Conservation (phyloP, 1,140 invertebrate genomes). For the Ladona fulva region DNA sequence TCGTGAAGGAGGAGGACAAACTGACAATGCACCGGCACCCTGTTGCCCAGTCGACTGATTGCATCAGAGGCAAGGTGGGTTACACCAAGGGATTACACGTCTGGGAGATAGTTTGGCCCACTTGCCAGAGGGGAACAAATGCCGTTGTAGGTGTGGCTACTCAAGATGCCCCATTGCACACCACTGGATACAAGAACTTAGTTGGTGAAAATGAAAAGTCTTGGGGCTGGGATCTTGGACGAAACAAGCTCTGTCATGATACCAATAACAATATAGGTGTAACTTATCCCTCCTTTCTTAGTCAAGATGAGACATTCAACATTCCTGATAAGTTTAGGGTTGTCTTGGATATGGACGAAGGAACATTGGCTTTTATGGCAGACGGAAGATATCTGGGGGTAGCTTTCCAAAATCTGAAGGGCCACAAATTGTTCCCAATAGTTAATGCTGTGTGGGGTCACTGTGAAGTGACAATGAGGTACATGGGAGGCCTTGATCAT, state of each 20-base stretch:
- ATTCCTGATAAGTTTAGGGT: slow-evolving; percentile 97
- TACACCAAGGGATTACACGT: slow-evolving; percentile 95
- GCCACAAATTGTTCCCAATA: slow-evolving; percentile 94
- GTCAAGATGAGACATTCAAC: slow-evolving; percentile 93
- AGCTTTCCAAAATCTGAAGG: slow-evolving; percentile 92
- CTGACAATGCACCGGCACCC: slow-evolving; percentile 98
- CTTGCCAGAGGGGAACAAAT: slow-evolving; percentile 92
- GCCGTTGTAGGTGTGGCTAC: slow-evolving; percentile 98
- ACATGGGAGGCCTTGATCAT: slow-evolving; percentile 98
- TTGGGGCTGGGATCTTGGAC: slow-evolving; percentile 97
- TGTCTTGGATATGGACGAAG: slow-evolving; percentile 99
- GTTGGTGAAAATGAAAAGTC: slow-evolving; percentile 82
- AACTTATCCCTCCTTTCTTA: slow-evolving; percentile 86
- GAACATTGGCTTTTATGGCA: slow-evolving; percentile 94
- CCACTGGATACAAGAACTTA: slow-evolving; percentile 71
- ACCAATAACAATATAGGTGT: slow-evolving; percentile 71
- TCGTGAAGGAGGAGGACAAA: slow-evolving; percentile 97
- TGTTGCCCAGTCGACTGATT: slow-evolving; percentile 98
- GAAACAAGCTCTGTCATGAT: slow-evolving; percentile 93
- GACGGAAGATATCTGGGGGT: slow-evolving; percentile 96
- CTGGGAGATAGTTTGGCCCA: slow-evolving; percentile 96
- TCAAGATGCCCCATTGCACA: slow-evolving; percentile 75
- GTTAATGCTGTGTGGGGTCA: slow-evolving; percentile 99
- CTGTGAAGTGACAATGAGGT: slow-evolving; percentile 98
- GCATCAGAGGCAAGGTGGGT: slow-evolving; percentile 91